Evolutionary conservation across 2,888 invertebrate species (phyloP), one percentile per base, ranked within the genome.

Genomic region (Stenotaenia linearis): DNA sequence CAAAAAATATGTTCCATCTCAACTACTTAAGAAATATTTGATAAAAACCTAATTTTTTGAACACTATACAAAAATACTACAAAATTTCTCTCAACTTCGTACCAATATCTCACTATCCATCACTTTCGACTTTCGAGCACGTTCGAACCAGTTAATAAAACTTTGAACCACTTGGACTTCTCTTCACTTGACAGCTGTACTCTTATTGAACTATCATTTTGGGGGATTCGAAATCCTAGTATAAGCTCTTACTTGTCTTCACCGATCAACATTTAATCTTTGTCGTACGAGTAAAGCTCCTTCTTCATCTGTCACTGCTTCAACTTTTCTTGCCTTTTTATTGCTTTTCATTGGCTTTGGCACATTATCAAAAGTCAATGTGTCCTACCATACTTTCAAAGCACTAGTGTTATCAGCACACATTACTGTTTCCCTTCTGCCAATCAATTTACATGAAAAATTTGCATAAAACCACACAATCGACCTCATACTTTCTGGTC

Each of bases 311-410:
- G 69, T 28, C 69, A 28, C n/a, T 69, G 69, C 69, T 69, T n/a
- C 69, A 69, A 28, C 12, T 69, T 69, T 69, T 28, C 28, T 69
- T 69, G 10, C 69, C n/a, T 69, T 23, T 69, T 69, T 28, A 69
- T 69, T 69, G 69, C 69, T 69, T 69, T 69, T 69, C 69, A 69
- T 69, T 69, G 69, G 69, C 69, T 69, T 69, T 69, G 69, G 69
- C 69, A 69, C 69, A 69, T 69, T 28, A 69, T 69, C 69, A 69
- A 69, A 28, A 69, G 69, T 28, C 69, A 69, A 28, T 69, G 69
- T 28, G 23, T 18, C 9, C 10, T 21, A 21, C 21, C 18, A 56
- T 56, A 21, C 56, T 23, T 56, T 23, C 18, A 56, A n/a, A 23
- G 56, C n/a, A 56, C 56, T 10, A 56, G 23, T 56, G 6, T 56